Conservation (phyloP, 2,797 vertebrate species). For the Acipenser oxyrinchus region DNA sequence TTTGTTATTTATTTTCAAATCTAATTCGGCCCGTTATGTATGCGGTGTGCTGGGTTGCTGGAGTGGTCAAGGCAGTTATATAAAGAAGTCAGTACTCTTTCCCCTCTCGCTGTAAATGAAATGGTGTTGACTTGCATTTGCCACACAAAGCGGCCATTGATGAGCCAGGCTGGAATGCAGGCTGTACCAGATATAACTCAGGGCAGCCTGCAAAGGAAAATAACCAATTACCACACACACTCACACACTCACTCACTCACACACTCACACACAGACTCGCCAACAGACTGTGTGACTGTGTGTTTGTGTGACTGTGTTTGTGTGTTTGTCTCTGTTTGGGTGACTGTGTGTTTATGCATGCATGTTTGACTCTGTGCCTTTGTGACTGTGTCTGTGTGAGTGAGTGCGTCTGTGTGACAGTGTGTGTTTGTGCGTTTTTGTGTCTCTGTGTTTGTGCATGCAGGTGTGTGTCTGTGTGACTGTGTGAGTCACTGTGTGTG, state of each 20-base stretch:
- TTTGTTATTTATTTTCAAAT: conserved; percentile 25
- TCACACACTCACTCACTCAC: not conserved
- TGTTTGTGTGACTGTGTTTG: too few relatives aligned
- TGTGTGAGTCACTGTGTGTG: too few relatives aligned
- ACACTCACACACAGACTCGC: not conserved
- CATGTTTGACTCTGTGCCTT: not conserved
- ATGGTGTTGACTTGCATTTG: conserved; percentile 49
- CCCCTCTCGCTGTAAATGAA: conserved; percentile 37
- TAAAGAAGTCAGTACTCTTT: not conserved
- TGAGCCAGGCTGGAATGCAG: conserved; percentile 27
- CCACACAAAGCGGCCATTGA: conserved; percentile 36
- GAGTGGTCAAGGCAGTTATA: not conserved
- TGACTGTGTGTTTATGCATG: too few relatives aligned
- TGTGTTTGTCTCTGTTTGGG: too few relatives aligned
- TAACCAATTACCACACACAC: conserved; percentile 22
- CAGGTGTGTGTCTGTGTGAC: not conserved
- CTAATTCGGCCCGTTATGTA: conserved; percentile 36
- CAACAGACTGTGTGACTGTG: not conserved
- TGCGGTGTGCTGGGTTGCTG: conserved; percentile 28
- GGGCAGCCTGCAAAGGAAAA: conserved; percentile 28
- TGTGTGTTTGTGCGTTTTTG: too few relatives aligned
- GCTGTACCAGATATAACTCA: conserved; percentile 25
- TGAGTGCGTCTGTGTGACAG: too few relatives aligned
- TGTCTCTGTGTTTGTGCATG: too few relatives aligned
- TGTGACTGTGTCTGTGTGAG: not conserved